Conservation (phyloP, 2,888 invertebrate species). For the Epirrhoe alternata region DNA sequence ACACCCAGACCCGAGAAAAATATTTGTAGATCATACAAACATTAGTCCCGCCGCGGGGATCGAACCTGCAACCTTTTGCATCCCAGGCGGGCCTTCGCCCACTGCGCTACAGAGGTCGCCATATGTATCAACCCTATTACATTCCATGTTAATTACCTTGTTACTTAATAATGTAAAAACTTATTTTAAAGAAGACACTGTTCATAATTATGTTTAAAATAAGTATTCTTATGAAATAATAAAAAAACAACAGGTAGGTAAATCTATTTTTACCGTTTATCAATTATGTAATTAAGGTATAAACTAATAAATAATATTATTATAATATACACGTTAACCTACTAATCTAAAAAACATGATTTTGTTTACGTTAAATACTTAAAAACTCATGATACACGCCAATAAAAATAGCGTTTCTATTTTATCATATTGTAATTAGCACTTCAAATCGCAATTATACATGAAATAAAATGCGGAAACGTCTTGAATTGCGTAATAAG, state of each 20-base stretch:
- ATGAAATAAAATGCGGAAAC: slow-evolving; percentile 15
- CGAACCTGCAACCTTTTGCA: too few relatives aligned
- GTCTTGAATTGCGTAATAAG: slow-evolving; percentile 14
- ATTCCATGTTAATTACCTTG: too few relatives aligned
- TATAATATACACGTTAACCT: background rate
- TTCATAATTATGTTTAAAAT: background rate
- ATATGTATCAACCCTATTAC: too few relatives aligned
- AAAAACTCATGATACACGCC: background rate
- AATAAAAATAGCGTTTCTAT: slow-evolving; percentile 10
- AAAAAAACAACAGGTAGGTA: background rate
- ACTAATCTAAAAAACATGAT: background rate
- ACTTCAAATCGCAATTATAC: slow-evolving; percentile 41
- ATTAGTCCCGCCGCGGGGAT: too few relatives aligned
- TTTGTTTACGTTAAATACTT: background rate
- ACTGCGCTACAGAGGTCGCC: too few relatives aligned
- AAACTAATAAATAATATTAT: background rate
- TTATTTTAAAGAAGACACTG: background rate
- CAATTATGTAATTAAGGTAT: background rate
- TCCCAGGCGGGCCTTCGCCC: too few relatives aligned
- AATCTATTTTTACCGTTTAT: background rate
- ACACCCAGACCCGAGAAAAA: too few relatives aligned
- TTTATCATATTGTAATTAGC: slow-evolving; percentile 46
- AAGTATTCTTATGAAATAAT: too few relatives aligned
- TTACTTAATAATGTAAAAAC: background rate
- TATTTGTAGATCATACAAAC: too few relatives aligned